Evolutionary conservation across 2,797 vertebrate species (phyloP).

Genomic region (Babyrousa celebensis): DNA sequence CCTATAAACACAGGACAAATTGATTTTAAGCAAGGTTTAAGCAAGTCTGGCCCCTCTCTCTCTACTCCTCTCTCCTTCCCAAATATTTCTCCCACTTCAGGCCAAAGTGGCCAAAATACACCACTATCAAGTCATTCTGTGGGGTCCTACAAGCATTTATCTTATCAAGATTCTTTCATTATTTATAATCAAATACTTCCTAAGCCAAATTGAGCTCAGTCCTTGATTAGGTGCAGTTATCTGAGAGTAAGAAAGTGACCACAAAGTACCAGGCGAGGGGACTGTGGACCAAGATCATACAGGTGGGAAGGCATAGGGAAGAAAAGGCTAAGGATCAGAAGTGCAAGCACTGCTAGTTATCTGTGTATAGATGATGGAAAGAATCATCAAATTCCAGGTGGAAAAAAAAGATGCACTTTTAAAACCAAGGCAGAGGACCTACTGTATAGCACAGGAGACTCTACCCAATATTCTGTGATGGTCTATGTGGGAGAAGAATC

Average conservation of each 20-base stretch:
- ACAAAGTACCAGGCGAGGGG: background rate
- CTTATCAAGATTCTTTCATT: background rate
- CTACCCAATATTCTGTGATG: too few species aligned
- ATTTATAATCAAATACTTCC: constrained; percentile 37
- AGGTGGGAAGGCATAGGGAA: background rate
- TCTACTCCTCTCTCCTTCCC: background rate
- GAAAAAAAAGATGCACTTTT: background rate
- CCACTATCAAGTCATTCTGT: background rate
- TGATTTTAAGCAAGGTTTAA: background rate
- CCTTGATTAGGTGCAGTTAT: background rate
- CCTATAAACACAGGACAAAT: background rate
- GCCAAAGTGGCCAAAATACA: background rate
- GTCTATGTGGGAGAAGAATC: too few species aligned
- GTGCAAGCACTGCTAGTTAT: background rate
- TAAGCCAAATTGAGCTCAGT: background rate
- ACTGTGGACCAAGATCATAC: background rate
- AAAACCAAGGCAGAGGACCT: background rate
- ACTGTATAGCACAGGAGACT: too few species aligned
- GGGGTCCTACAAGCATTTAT: background rate
- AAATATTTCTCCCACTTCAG: constrained; percentile 46
- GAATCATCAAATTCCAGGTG: background rate
- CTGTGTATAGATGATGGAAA: background rate
- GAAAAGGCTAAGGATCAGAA: background rate
- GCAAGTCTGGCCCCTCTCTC: background rate
- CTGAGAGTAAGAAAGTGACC: background rate